Conservation (phyloP, 2,888 invertebrate species). For the Nineta flava region DNA sequence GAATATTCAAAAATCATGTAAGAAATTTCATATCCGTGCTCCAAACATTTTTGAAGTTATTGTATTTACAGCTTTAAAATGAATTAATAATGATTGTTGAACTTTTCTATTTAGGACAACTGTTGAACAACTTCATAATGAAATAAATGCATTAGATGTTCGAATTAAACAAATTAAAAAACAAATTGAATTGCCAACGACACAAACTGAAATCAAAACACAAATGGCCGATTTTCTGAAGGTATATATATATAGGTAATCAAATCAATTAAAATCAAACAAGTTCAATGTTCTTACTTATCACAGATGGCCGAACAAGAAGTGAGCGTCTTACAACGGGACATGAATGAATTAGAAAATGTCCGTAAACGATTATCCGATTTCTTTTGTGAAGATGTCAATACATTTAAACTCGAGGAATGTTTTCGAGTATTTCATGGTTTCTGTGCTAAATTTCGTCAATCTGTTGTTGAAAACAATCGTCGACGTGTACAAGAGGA, state of each 20-base stretch:
- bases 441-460: slow-evolving; percentile 76
- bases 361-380: slow-evolving; percentile 68
- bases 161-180: slow-evolving; percentile 64
- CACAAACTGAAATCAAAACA: slow-evolving; percentile 64
- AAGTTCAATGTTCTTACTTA: background rate
- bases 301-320: slow-evolving; percentile 61
- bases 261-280: background rate
- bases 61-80: too few relatives aligned
- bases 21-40: too few relatives aligned
- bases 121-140: slow-evolving; percentile 75
- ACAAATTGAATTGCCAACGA: slow-evolving; percentile 60
- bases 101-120: slow-evolving; percentile 46
- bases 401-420: slow-evolving; percentile 83
- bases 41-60: too few relatives aligned
- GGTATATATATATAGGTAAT: slow-evolving; percentile 28
- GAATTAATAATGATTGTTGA: too few relatives aligned
- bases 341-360: slow-evolving; percentile 68
- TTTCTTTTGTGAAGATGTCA: slow-evolving; percentile 88
- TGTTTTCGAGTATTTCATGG: slow-evolving; percentile 79
- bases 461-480: slow-evolving; percentile 74
- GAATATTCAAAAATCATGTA: too few relatives aligned
- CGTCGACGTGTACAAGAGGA: slow-evolving; percentile 68
- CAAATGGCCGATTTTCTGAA: slow-evolving; percentile 81
- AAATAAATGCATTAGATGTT: slow-evolving; percentile 65
- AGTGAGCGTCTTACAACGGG: slow-evolving; percentile 57